These are phyloP conservation scores for Istiophorus platypterus DNA, from an alignment of 2,113 vertebrate genomes.

Conservation along the genomic window DNA sequence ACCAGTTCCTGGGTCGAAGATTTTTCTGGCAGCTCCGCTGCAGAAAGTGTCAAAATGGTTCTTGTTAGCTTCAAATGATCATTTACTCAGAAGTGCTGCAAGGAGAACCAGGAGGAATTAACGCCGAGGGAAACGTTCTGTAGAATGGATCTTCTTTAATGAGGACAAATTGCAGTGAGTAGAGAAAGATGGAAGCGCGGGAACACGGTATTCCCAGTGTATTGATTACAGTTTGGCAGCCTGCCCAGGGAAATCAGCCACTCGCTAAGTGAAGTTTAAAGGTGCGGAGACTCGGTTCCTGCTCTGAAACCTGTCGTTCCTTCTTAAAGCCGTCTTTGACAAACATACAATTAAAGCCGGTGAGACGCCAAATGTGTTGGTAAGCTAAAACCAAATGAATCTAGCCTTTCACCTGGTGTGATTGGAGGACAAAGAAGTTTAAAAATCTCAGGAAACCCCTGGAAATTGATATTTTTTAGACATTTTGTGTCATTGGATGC, in stretches of 20 bases:
- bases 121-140: slow-evolving; percentile 6
- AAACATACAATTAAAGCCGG: slow-evolving; percentile 20
- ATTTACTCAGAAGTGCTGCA: background rate
- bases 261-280: slow-evolving; percentile 45
- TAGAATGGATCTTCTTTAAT: slow-evolving; percentile 54
- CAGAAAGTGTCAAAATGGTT: background rate
- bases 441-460: background rate
- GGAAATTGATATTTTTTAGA: background rate
- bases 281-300: background rate
- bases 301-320: slow-evolving; percentile 37
- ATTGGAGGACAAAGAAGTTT: background rate
- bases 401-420: background rate
- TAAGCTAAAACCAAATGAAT: background rate
- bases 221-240: slow-evolving; percentile 53
- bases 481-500: no score
- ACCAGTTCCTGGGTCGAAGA: slow-evolving; percentile 2
- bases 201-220: slow-evolving; percentile 41
- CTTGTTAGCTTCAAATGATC: slow-evolving; percentile 8
- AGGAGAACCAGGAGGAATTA: slow-evolving; percentile 29
- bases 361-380: background rate
- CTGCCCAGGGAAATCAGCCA: slow-evolving; percentile 54
- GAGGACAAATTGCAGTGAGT: slow-evolving; percentile 62
- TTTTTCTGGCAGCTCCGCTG: background rate
- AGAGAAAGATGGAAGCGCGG: slow-evolving; percentile 38
- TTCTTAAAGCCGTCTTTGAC: slow-evolving; percentile 3